A percentile compares a stretch with the other conserved stretches of the same genome.
Evolutionary conservation across 2,113 vertebrate species (phyloP).

Genomic region (Zootoca vivipara): DNA sequence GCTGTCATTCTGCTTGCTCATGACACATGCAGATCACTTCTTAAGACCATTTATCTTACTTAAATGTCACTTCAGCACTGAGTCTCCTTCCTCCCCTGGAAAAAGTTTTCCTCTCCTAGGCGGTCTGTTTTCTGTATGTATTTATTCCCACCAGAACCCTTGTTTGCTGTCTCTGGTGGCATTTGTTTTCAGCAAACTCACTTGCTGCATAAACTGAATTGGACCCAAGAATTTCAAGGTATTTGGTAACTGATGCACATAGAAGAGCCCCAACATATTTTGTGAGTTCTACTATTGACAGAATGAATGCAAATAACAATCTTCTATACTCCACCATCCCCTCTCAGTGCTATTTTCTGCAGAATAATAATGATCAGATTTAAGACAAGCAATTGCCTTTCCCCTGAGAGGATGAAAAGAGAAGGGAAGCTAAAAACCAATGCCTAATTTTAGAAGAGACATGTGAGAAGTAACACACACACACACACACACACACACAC

Average conservation of each 20-base stretch:
- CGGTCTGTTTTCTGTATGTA: too few relatives aligned
- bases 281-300: neutral
- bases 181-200: neutral
- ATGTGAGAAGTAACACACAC: neutral
- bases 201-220: neutral
- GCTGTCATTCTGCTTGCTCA: neutral
- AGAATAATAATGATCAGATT: neutral
- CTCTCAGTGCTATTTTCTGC: neutral
- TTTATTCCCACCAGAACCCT: neutral
- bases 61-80: neutral
- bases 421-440: neutral
- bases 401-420: neutral
- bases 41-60: neutral
- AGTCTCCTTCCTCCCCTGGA: neutral
- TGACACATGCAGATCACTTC: neutral
- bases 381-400: neutral
- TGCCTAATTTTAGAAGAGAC: neutral
- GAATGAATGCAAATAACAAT: neutral
- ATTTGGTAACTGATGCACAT: neutral
- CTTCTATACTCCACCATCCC: neutral
- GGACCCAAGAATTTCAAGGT: neutral
- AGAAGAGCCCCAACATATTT: neutral
- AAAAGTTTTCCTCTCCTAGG: neutral
- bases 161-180: neutral
- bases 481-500: neutral